These are phyloP conservation scores for Achlya flavicornis DNA, from an alignment of 2,888 invertebrate species.

Conservation along the genomic window DNA sequence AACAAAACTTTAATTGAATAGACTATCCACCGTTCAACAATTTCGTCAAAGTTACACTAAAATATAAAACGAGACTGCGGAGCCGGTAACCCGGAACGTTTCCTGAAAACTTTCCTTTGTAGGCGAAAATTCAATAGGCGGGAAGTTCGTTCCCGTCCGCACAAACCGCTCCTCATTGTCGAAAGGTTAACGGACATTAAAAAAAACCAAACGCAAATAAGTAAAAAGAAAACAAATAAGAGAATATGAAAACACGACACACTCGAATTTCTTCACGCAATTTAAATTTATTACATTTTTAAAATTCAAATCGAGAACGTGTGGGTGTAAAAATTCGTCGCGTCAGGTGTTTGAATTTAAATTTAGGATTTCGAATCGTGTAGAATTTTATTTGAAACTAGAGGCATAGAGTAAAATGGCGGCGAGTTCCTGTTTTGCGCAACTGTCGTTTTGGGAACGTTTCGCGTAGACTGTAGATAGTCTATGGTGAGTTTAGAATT, in stretches of 20 bases:
- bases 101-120: slow-evolving; percentile 79
- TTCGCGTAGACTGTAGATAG: background rate
- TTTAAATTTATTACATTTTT: slow-evolving; percentile 46
- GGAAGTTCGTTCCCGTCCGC: slow-evolving; percentile 60
- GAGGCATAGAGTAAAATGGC: slow-evolving; percentile 9
- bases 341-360: slow-evolving; percentile 43
- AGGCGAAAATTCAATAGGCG: slow-evolving; percentile 76
- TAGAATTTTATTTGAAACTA: slow-evolving; percentile 30
- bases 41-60: slow-evolving; percentile 71
- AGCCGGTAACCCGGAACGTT: slow-evolving; percentile 69
- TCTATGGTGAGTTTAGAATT: slow-evolving; percentile 5
- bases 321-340: slow-evolving; percentile 32
- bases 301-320: slow-evolving; percentile 44
- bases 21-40: slow-evolving; percentile 51
- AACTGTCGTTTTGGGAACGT: background rate
- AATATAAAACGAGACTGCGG: slow-evolving; percentile 61
- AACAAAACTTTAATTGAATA: slow-evolving; percentile 62
- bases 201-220: slow-evolving; percentile 32
- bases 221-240: slow-evolving; percentile 12
- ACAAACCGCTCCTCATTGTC: slow-evolving; percentile 56
- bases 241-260: slow-evolving; percentile 22
- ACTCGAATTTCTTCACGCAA: slow-evolving; percentile 29
- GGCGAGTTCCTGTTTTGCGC: background rate
- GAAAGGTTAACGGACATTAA: slow-evolving; percentile 51
- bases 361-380: slow-evolving; percentile 40